These are phyloP conservation scores for Anolis sagrei DNA, from an alignment of 2,113 vertebrate species.

Conservation along the genomic window DNA sequence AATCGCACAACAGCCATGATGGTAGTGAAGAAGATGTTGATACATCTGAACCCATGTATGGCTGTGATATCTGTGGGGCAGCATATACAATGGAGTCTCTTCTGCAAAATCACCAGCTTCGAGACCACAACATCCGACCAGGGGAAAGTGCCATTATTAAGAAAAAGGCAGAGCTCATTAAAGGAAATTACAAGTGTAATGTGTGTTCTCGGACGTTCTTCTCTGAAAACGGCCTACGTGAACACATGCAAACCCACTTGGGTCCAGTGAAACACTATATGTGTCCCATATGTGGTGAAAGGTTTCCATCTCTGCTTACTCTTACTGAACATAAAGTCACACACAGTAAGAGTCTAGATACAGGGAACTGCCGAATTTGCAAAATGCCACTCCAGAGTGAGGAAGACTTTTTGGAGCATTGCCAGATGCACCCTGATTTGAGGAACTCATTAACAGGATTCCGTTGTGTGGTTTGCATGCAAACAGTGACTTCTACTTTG, in stretches of 20 bases:
- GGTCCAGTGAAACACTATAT: slow-evolving; percentile 99
- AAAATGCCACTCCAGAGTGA: slow-evolving; percentile 98
- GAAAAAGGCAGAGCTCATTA: slow-evolving; percentile 97
- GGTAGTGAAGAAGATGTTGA: slow-evolving; percentile 94
- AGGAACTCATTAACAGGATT: slow-evolving; percentile 98
- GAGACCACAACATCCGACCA: slow-evolving; percentile 97
- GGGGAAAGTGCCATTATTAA: slow-evolving; percentile 95
- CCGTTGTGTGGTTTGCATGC: slow-evolving; percentile 99
- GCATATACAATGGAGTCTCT: slow-evolving; percentile 99
- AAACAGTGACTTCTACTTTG: slow-evolving; percentile 98
- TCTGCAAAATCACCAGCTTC: slow-evolving; percentile 94
- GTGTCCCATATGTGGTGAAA: slow-evolving; percentile 98
- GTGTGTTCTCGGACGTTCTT: slow-evolving; percentile 99
- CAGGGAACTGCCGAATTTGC: slow-evolving; percentile 97
- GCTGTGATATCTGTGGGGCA: slow-evolving; percentile 96
- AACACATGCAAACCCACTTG: slow-evolving; percentile 98
- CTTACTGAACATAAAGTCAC: slow-evolving; percentile 99
- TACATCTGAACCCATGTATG: slow-evolving; percentile 93
- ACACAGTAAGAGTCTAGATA: slow-evolving; percentile 98
- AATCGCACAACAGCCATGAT: slow-evolving; percentile 92
- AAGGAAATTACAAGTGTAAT: slow-evolving; percentile 98
- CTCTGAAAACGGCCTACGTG: slow-evolving; percentile 94
- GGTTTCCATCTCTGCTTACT: slow-evolving; percentile 96
- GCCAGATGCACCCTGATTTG: slow-evolving; percentile 98
- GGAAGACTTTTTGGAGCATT: slow-evolving; percentile 98